These are phyloP conservation scores for Oscheius sp. DNA, from an alignment of 2,888 invertebrate species.

Conservation along the genomic window DNA sequence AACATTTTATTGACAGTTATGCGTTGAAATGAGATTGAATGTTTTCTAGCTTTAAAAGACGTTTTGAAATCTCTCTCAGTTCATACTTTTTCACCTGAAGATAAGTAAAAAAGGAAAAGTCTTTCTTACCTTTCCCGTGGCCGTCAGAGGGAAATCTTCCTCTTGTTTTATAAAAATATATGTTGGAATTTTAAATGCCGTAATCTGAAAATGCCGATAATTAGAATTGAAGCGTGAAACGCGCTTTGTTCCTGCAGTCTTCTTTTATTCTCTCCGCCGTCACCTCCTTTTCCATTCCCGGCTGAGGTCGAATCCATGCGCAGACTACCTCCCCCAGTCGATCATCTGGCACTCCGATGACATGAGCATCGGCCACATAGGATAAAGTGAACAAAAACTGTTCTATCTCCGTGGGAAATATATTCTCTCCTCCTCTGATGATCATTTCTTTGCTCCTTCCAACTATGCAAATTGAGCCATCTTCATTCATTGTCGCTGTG, in stretches of 20 bases:
- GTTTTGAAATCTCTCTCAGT: constrained; percentile 22
- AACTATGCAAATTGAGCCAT: constrained; percentile 72
- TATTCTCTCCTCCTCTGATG: constrained; percentile 74
- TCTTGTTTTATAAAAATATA: constrained; percentile 76
- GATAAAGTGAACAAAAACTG: constrained; percentile 72
- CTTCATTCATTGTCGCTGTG: constrained; percentile 71
- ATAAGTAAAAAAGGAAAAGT: background rate
- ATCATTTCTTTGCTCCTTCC: constrained; percentile 74
- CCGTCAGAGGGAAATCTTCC: constrained; percentile 79
- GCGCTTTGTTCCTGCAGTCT: constrained; percentile 69
- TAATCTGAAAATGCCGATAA: constrained; percentile 76
- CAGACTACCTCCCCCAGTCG: constrained; percentile 74
- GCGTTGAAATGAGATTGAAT: constrained; percentile 22
- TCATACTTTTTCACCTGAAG: constrained; percentile 30
- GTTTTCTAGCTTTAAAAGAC: constrained; percentile 17
- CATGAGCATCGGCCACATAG: constrained; percentile 72
- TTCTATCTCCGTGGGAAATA: constrained; percentile 74
- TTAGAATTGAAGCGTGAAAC: background rate
- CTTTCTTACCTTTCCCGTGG: constrained; percentile 82
- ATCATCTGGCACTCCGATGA: constrained; percentile 73
- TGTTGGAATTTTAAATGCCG: constrained; percentile 82
- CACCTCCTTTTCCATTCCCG: constrained; percentile 72
- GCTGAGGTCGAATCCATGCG: constrained; percentile 75
- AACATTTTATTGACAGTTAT: background rate
- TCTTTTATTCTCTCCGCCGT: constrained; percentile 76